phyloP scores from a whole-genome alignment of 2,797 vertebrate genomes.

The Liparis tanakae region DNA sequence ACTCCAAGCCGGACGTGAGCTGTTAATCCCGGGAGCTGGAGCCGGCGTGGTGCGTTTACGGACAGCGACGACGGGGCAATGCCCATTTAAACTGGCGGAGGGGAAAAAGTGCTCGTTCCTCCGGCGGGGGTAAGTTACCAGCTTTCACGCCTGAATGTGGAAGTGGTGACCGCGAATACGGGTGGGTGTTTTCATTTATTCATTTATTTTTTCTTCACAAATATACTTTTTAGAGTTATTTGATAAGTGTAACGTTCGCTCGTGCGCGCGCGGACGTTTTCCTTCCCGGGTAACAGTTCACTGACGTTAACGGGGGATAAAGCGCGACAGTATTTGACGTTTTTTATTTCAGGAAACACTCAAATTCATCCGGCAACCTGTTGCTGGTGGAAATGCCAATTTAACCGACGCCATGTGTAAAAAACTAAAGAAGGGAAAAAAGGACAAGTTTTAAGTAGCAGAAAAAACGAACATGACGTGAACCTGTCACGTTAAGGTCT shows the following conservation, averaged over 20 bases:
- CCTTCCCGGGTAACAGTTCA: neutral
- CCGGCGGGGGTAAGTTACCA: conserved; percentile 61
- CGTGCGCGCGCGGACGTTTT: too few relatives aligned
- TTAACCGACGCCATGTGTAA: conserved; percentile 27
- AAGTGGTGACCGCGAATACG: too few relatives aligned
- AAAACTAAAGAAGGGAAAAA: neutral
- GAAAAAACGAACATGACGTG: neutral
- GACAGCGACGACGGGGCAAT: conserved; percentile 21
- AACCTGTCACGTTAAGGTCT: neutral
- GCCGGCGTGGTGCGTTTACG: conserved; percentile 28
- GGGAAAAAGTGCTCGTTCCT: neutral
- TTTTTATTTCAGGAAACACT: neutral
- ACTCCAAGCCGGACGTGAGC: conserved; percentile 37
- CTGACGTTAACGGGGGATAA: neutral
- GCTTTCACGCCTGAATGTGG: neutral
- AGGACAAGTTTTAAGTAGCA: neutral
- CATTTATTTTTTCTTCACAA: neutral
- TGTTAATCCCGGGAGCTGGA: conserved; percentile 24
- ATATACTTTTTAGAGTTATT: neutral
- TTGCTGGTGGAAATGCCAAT: neutral
- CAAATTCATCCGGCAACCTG: neutral
- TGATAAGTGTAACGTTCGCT: neutral
- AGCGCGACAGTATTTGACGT: neutral
- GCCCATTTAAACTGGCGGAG: conserved; percentile 19
- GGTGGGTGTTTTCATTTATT: too few relatives aligned